phyloP scores from a whole-genome alignment of 2,113 vertebrate genomes.

The Ictidomys tridecemlineatus region DNA sequence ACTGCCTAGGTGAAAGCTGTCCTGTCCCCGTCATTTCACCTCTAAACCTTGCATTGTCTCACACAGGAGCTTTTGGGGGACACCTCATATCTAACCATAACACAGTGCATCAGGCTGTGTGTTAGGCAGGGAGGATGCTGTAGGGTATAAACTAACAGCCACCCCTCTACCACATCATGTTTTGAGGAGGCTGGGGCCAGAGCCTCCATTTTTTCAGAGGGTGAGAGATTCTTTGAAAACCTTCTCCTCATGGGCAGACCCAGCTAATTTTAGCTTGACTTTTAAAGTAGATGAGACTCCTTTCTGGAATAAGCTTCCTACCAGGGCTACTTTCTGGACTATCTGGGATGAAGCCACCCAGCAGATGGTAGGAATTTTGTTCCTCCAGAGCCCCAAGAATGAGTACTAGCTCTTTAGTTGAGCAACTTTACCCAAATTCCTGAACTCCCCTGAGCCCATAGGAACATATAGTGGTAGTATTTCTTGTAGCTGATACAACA shows the following conservation, averaged over 20 bases:
- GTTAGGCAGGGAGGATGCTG: neutral
- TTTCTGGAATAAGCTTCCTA: neutral
- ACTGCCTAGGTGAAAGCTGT: too few species aligned
- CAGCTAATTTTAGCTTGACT: neutral
- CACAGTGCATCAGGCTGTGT: neutral
- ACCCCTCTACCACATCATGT: neutral
- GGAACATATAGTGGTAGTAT: neutral
- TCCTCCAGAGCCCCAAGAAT: neutral
- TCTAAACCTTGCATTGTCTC: too few species aligned
- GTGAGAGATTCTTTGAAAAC: neutral
- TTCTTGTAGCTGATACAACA: neutral
- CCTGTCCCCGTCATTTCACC: too few species aligned
- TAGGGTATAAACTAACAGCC: neutral
- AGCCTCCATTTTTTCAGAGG: neutral
- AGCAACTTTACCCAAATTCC: neutral
- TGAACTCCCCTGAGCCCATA: neutral
- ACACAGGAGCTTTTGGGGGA: too few species aligned
- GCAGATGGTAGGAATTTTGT: neutral
- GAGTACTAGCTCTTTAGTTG: neutral
- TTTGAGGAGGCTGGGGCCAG: neutral
- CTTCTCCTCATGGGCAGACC: neutral
- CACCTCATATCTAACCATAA: too few species aligned
- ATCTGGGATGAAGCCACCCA: neutral
- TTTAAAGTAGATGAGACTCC: neutral
- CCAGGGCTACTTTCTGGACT: neutral